A percentile compares a stretch with the other conserved stretches of the same genome.
Conservation (phyloP, 2,888 invertebrate species). For the Psococerastis gibbosa region DNA sequence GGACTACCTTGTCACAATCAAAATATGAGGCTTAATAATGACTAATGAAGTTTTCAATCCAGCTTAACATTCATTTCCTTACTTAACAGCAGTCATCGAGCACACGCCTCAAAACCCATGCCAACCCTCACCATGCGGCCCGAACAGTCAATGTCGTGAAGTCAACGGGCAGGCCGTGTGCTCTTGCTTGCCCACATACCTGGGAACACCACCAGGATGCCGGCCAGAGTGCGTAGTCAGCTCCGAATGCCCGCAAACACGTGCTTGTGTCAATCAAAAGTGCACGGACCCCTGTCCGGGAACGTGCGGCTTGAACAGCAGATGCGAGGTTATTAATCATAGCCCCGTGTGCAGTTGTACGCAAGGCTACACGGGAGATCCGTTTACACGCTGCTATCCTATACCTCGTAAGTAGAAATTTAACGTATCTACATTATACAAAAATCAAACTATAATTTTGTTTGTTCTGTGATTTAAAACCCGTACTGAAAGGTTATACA, state of each 20-base stretch:
- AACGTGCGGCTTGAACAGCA: slow-evolving; percentile 47
- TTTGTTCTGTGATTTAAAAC: too few relatives aligned
- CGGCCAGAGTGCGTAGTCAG: slow-evolving; percentile 53
- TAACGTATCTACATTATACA: slow-evolving; percentile 14
- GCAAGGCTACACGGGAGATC: slow-evolving; percentile 41
- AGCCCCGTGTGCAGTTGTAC: slow-evolving; percentile 53
- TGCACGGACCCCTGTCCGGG: slow-evolving; percentile 56
- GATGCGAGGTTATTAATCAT: slow-evolving; percentile 59
- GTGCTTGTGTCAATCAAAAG: slow-evolving; percentile 49
- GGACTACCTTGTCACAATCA: too few relatives aligned
- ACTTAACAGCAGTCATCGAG: slow-evolving; percentile 20
- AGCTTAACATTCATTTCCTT: slow-evolving; percentile 7
- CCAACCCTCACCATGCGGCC: slow-evolving; percentile 42
- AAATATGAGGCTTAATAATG: too few relatives aligned
- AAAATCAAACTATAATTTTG: background rate
- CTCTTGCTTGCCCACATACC: slow-evolving; percentile 41
- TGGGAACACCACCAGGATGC: slow-evolving; percentile 46
- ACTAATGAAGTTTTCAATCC: too few relatives aligned
- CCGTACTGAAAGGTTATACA: too few relatives aligned
- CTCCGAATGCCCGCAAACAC: slow-evolving; percentile 48
- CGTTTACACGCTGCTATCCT: slow-evolving; percentile 38
- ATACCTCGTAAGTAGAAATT: slow-evolving; percentile 31
- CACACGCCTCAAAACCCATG: slow-evolving; percentile 29
- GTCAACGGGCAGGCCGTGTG: slow-evolving; percentile 46
- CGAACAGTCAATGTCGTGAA: slow-evolving; percentile 40